phyloP scores from a whole-genome alignment of 2,888 invertebrate genomes.

The Drosophila buzzatii region DNA sequence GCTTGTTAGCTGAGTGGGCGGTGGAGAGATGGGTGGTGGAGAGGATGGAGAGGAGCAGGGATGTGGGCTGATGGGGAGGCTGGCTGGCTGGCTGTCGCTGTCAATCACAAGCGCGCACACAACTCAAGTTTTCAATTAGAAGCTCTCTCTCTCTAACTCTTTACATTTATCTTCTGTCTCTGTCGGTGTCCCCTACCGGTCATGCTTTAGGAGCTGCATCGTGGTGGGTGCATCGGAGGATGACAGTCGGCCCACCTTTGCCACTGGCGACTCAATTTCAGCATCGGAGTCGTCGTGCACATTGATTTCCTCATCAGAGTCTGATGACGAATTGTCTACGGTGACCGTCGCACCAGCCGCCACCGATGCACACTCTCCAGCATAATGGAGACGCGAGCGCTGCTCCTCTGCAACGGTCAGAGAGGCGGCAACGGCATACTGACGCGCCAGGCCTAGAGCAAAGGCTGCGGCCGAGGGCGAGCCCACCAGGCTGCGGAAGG shows the following conservation, averaged over 20 bases:
- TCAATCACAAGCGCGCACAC: conserved; percentile 83
- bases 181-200: conserved; percentile 72
- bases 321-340: conserved; percentile 83
- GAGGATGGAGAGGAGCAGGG: background rate
- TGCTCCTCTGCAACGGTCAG: conserved; percentile 83
- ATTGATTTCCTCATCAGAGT: conserved; percentile 91
- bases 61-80: conserved; percentile 8
- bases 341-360: conserved; percentile 67
- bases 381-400: conserved; percentile 64
- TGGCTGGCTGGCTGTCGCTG: conserved; percentile 50
- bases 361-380: conserved; percentile 39
- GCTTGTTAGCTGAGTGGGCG: conserved; percentile 1
- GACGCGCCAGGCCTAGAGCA: conserved; percentile 82
- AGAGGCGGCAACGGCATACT: conserved; percentile 84
- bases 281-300: conserved; percentile 89
- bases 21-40: background rate
- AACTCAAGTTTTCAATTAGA: conserved; percentile 80
- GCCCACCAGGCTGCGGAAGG: conserved; percentile 91
- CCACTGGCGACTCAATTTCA: conserved; percentile 75
- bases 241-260: conserved; percentile 76
- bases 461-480: conserved; percentile 88
- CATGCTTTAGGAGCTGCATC: conserved; percentile 85
- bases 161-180: background rate
- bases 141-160: conserved; percentile 26
- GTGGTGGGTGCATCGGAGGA: conserved; percentile 68